Evolutionary conservation across 2,888 invertebrate species (phyloP), one percentile per base, ranked within the genome.

Genomic region (Chirona hameri): DNA sequence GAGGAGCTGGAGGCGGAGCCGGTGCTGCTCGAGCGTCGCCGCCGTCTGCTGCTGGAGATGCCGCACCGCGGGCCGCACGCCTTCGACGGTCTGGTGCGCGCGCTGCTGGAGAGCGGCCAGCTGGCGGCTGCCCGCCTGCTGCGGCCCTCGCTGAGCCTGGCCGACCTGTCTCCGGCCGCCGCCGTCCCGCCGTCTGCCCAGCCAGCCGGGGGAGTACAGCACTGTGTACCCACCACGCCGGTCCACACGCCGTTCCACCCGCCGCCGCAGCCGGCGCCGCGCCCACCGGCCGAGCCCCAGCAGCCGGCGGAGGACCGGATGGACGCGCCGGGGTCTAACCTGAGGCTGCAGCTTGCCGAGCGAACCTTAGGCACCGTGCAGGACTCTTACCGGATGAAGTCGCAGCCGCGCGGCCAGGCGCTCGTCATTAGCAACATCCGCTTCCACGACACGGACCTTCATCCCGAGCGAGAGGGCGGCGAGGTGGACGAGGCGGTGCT

Each of bases 401-500:
- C 80, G 27, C 3, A 5, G 12, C 80, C 80, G 29, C 52, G 80
- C 27, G 80, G 80, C 18, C 80, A 15, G 80, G 80, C 80, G 18
- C 52, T 80, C n/a, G 29, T 80, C 52, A 29, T 80, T 52, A 52
- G 29, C 80, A 80, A 80, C 80, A 21, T 52, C 4, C 5, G 52
- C 24, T 80, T 80, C 52, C 80, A 4, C 52, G 7, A 80, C 52
- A 0, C n/a, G 29, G 80, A 80, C 0, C 27, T 80, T 52, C 80
- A 80, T 29, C 0, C 10, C 5, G 14, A 27, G 15, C 80, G 80
- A 1, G 3, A 9, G 14, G 80, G 80, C 29, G 48, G 52, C 52
- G 52, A 52, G 80, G 15, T 52, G 27, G 80, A 80, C 80, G 80
- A 80, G 80, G 52, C 0, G 52, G 29, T 15, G 52, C 80, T 80